These are phyloP conservation scores for Alethe diademata DNA, from an alignment of 2,113 vertebrate species.

Conservation along the genomic window DNA sequence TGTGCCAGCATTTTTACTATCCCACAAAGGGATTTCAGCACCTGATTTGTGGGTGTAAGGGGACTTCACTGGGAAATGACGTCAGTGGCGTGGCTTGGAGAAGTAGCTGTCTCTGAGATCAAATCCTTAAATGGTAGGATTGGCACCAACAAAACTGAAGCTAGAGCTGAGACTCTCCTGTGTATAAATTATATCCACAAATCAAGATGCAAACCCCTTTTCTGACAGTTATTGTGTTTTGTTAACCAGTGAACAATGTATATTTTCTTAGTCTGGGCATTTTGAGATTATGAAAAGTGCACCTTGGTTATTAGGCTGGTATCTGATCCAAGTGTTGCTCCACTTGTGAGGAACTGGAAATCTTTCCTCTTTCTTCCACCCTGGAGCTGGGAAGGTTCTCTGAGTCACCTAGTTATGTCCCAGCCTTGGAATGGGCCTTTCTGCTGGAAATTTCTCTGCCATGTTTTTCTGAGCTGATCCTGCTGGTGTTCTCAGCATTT, in stretches of 20 bases:
- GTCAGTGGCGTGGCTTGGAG: neutral
- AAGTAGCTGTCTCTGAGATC: neutral
- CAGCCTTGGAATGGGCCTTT: neutral
- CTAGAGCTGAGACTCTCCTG: neutral
- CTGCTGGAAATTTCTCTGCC: slow-evolving; percentile 28
- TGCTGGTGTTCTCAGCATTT: neutral
- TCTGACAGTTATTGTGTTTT: slow-evolving; percentile 47
- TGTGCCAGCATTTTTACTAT: slow-evolving; percentile 55
- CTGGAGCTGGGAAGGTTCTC: neutral
- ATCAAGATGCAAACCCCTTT: slow-evolving; percentile 11
- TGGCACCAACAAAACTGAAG: slow-evolving; percentile 50
- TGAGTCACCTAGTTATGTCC: slow-evolving; percentile 25
- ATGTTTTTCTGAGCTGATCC: neutral
- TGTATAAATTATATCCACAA: slow-evolving; percentile 4
- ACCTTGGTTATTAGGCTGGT: slow-evolving; percentile 33
- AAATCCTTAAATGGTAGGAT: slow-evolving; percentile 60
- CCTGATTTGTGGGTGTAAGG: slow-evolving; percentile 61
- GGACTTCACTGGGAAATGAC: slow-evolving; percentile 55
- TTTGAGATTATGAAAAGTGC: neutral
- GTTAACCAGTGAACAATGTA: slow-evolving; percentile 38
- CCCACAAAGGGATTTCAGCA: slow-evolving; percentile 52
- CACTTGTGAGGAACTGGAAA: neutral
- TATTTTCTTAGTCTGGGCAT: neutral
- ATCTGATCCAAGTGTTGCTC: slow-evolving; percentile 13
- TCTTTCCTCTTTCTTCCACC: slow-evolving; percentile 7